Base-by-base conservation (phyloP, 2,888 invertebrate species). In the Altica lythri region DNA sequence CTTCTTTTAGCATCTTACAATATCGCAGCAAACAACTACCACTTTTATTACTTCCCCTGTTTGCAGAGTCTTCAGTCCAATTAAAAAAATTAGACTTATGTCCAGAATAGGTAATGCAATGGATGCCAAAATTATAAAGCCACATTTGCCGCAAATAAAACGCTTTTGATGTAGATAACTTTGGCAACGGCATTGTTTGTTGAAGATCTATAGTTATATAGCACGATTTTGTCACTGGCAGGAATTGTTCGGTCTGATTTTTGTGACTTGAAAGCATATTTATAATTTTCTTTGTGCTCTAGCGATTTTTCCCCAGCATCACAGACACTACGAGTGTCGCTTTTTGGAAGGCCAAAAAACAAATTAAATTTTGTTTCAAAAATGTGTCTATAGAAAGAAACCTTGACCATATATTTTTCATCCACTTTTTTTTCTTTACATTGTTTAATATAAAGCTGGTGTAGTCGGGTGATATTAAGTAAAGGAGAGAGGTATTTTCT, bases 351-450 rank as follows among this genome's bases (percentile, higher is more conserved):
- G 3, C 45, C 50, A 35, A 53, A 53, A 3, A 35, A 40, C 5
- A 53, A 19, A 27, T 53, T 47, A 5, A 47, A 53, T n/a, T 42
- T 53, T 12, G 35, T 53, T 27, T 32, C 40, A 42, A 53, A 47
- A 17, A 42, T 47, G 18, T 53, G 40, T 5, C 32, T 8, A 12
- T 53, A 47, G 8, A 42, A 29, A 17, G 29, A 47, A 34, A 32
- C n/a, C 9, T 42, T 47, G 8, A 44, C 50, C 17, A 34, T 27
- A 18, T 35, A 51, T 16, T 10, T 18, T 17, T 27, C 27, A 17
- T 51, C 44, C 6, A 51, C 8, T 16, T 51, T 51, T 16, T 16
- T 27, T 34, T 22, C 27, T 42, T 44, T 12, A 25, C 42, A 53
- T 13, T 43, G 4, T 8, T 46, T 4, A 19, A 53, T 35, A 12